A percentile compares a stretch with the other conserved stretches of the same genome.
Conservation (phyloP, 2,888 invertebrate genomes). For the Lepidocyrtinus sp. region DNA sequence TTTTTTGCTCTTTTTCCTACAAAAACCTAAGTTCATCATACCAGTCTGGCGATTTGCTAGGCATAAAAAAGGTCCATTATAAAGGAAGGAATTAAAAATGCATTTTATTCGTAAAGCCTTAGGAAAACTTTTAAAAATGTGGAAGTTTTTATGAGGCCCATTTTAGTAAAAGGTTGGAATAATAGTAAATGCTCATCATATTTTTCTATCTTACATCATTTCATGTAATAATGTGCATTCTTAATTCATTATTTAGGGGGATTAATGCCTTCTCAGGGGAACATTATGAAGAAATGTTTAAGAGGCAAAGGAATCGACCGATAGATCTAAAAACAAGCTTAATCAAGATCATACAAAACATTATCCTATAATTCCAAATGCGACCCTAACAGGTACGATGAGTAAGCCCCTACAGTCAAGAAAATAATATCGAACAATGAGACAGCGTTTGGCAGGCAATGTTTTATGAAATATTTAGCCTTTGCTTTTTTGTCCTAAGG, state of each 20-base stretch:
- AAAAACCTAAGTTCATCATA: not conserved
- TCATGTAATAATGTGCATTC: slow-evolving; percentile 53
- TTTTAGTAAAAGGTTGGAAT: not conserved
- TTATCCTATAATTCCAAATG: no score
- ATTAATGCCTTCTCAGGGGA: not conserved
- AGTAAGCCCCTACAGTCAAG: no score
- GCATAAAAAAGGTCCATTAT: not conserved
- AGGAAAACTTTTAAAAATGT: slow-evolving; percentile 25
- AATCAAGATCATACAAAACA: not conserved
- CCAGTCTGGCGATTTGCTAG: no score
- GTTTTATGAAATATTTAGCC: no score
- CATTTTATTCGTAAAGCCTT: slow-evolving; percentile 6
- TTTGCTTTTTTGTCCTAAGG: no score
- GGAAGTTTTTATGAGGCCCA: not conserved
- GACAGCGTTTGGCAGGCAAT: no score
- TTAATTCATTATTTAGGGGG: slow-evolving; percentile 44
- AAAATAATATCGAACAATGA: no score
- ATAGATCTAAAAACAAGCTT: not conserved
- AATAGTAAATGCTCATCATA: slow-evolving; percentile 25
- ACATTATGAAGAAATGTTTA: not conserved
- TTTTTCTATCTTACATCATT: slow-evolving; percentile 41
- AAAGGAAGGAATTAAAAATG: not conserved
- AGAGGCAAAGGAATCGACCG: not conserved
- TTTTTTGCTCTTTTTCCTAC: not conserved
- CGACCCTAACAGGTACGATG: no score